These are phyloP conservation scores for Candoia aspera DNA, from an alignment of 2,113 vertebrate genomes.

Conservation along the genomic window DNA sequence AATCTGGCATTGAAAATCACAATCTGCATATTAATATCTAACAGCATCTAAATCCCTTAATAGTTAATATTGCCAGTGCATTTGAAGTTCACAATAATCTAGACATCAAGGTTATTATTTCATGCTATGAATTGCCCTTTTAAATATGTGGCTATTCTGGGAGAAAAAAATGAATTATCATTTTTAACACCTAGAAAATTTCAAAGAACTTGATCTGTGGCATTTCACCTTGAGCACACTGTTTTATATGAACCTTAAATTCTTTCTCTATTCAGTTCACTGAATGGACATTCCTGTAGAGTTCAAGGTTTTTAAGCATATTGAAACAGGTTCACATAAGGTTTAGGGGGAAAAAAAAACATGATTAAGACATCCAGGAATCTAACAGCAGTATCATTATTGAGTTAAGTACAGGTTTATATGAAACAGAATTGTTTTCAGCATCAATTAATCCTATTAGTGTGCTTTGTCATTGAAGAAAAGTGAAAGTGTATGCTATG, in stretches of 20 bases:
- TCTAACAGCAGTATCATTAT: neutral
- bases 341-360: neutral
- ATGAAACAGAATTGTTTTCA: constrained; percentile 5
- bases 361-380: neutral
- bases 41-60: neutral
- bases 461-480: neutral
- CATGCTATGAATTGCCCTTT: neutral
- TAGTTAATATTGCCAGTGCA: neutral
- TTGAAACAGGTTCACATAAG: neutral
- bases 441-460: neutral
- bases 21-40: neutral
- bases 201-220: neutral
- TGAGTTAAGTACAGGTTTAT: constrained; percentile 6
- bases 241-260: constrained; percentile 10
- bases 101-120: neutral
- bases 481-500: neutral
- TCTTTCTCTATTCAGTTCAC: neutral
- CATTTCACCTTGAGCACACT: neutral
- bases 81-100: neutral
- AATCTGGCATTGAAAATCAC: neutral
- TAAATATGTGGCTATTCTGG: neutral
- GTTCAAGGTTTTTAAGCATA: neutral
- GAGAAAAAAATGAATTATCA: neutral
- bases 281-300: neutral
- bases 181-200: constrained; percentile 3